These are phyloP conservation scores for Morpho achilles DNA, from an alignment of 2,888 invertebrate genomes.

Conservation along the genomic window DNA sequence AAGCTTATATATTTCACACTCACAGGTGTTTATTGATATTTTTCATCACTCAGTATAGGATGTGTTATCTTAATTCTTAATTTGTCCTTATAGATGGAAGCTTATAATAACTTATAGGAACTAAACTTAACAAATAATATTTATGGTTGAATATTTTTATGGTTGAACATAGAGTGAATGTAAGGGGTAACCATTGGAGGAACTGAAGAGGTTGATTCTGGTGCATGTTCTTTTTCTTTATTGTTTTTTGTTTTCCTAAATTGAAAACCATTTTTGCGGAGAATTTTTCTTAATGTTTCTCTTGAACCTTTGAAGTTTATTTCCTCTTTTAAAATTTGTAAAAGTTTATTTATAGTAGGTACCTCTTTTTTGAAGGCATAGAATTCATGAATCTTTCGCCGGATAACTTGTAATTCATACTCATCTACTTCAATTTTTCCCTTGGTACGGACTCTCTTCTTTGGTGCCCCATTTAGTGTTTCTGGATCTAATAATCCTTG, in stretches of 20 bases:
- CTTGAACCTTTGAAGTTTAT: conserved; percentile 70
- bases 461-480: conserved; percentile 61
- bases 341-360: conserved; percentile 66
- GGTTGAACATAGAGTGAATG: conserved; percentile 67
- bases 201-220: conserved; percentile 50
- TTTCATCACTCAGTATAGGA: too few species aligned
- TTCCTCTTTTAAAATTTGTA: conserved; percentile 68
- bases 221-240: conserved; percentile 60
- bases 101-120: background rate
- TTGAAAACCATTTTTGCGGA: conserved; percentile 70
- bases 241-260: conserved; percentile 69
- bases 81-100: background rate
- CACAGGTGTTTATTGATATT: too few species aligned
- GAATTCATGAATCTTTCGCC: conserved; percentile 70
- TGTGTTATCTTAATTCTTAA: too few species aligned
- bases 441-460: conserved; percentile 65
- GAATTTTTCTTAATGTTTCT: conserved; percentile 64
- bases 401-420: conserved; percentile 65
- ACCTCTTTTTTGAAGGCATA: conserved; percentile 72
- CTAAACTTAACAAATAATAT: conserved; percentile 7
- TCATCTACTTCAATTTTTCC: conserved; percentile 71
- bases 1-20: too few species aligned
- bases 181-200: conserved; percentile 66
- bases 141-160: conserved; percentile 64
- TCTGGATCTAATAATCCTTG: conserved; percentile 69